Evolutionary conservation across 2,797 vertebrate species (phyloP), one percentile per base, ranked within the genome.

Genomic region (Acanthurus leucopareius): DNA sequence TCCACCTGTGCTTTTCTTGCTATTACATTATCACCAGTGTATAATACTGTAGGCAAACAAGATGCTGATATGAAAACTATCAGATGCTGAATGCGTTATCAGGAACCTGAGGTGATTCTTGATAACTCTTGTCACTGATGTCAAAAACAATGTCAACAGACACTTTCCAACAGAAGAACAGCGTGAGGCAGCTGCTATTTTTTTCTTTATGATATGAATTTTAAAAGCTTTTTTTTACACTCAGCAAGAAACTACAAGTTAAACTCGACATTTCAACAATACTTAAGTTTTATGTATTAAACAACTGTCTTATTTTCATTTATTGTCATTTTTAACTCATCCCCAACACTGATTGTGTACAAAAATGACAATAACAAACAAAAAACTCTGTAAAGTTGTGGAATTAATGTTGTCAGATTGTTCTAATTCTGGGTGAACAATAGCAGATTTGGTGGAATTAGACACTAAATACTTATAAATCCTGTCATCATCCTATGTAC

Each of bases 11-110:
- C 40, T 40, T 40, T 40, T 10, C 40, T 40, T 40, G 40, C 40
- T 10, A 10, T 40, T 40, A 40, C 45, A 17, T 15, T 49, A 10
- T 61, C 42, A 19, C 20, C 25, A 64, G 4, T n/a, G 15, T 62
- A 16, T 57, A 0, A 57, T 15, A 70, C n/a, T 44, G 15, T 38
- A 42, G 28, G 19, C 53, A 65, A 22, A 54, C 25, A 58, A 40
- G 22, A 57, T 62, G 4, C 35, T 47, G 57, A 75, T 38, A 59
- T 49, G 56, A 38, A 71, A 71, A 71, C 28, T 67, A 57, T 74
- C 51, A 57, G 38, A 44, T 74, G 61, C 62, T 54, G 59, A 49
- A 35, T 11, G 10, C 42, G 40, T 49, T 76, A n/a, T 17, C 10
- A 35, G 17, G 15, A 22, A 45, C 58, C 19, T 64, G 15, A 53